Percentiles rank a stretch among this genome's conserved stretches.
Conservation (phyloP, 2,797 vertebrate species). For the Epinephelus coioides region DNA sequence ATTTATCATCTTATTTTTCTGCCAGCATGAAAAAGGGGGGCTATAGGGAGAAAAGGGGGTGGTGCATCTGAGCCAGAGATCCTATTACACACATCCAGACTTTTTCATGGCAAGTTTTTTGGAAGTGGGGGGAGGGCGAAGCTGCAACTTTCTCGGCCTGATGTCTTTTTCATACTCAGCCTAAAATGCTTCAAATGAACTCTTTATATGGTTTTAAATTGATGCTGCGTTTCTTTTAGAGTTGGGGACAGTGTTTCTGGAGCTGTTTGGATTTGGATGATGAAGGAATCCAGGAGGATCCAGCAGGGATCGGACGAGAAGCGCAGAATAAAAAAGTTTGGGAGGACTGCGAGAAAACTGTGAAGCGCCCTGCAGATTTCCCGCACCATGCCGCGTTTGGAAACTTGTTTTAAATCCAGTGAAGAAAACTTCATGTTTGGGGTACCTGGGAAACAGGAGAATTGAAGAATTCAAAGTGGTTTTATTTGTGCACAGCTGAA, state of each 20-base stretch:
- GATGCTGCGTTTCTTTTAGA: not conserved
- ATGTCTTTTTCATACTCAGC: constrained; percentile 28
- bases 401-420: constrained; percentile 17
- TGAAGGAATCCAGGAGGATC: constrained; percentile 55
- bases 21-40: constrained; percentile 47
- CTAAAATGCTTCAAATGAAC: constrained; percentile 9
- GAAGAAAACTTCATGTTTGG: constrained; percentile 21
- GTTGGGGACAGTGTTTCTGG: not conserved
- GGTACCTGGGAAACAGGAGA: constrained; percentile 1
- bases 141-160: constrained; percentile 64
- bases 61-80: constrained; percentile 80
- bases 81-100: constrained; percentile 86
- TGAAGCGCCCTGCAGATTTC: constrained; percentile 30
- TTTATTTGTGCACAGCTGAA: constrained; percentile 27
- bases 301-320: constrained; percentile 55
- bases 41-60: constrained; percentile 76
- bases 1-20: constrained; percentile 58
- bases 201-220: not conserved
- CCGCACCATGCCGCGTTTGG: constrained; percentile 55
- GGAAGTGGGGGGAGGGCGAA: constrained; percentile 78
- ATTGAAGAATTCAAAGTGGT: constrained; percentile 10
- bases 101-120: constrained; percentile 79
- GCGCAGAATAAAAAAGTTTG: constrained; percentile 66
- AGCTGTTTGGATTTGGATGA: constrained; percentile 47
- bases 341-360: constrained; percentile 63